phyloP scores from a whole-genome alignment of 1,140 invertebrate species.

The Alviniconcha marisindica region DNA sequence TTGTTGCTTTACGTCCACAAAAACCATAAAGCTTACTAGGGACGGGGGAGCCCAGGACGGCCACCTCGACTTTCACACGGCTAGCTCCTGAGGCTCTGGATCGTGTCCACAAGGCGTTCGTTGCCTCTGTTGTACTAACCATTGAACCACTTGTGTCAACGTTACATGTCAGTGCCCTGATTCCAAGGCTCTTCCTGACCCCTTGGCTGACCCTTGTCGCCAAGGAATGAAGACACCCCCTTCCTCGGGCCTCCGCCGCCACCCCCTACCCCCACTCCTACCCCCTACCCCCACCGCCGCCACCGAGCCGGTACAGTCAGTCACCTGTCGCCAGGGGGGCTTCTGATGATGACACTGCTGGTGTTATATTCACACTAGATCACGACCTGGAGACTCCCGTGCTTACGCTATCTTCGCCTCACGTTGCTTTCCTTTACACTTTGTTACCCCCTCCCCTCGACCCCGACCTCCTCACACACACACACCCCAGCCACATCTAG shows the following conservation, averaged over 20 bases:
- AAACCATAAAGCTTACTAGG: no score
- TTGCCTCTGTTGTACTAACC: no score
- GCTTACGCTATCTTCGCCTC: not conserved
- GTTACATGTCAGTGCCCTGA: no score
- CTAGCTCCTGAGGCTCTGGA: no score
- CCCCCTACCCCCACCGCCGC: not conserved
- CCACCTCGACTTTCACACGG: no score
- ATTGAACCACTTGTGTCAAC: no score
- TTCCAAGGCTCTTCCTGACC: no score
- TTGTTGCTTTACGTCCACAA: no score
- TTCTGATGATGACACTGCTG: not conserved
- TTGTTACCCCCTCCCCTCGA: not conserved
- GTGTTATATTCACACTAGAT: conserved; percentile 18
- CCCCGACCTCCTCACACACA: not conserved
- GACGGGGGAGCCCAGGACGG: no score
- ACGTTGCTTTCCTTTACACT: not conserved
- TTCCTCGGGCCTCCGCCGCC: not conserved
- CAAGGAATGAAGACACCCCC: no score
- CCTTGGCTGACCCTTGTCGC: no score
- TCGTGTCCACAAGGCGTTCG: no score
- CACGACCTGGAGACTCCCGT: not conserved
- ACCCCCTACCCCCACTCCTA: not conserved
- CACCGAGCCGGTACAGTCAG: not conserved
- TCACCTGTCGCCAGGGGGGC: conserved; percentile 22
- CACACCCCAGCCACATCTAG: not conserved